Base-by-base conservation (phyloP, 2,113 vertebrate genomes). In the Chinchilla lanigera region DNA sequence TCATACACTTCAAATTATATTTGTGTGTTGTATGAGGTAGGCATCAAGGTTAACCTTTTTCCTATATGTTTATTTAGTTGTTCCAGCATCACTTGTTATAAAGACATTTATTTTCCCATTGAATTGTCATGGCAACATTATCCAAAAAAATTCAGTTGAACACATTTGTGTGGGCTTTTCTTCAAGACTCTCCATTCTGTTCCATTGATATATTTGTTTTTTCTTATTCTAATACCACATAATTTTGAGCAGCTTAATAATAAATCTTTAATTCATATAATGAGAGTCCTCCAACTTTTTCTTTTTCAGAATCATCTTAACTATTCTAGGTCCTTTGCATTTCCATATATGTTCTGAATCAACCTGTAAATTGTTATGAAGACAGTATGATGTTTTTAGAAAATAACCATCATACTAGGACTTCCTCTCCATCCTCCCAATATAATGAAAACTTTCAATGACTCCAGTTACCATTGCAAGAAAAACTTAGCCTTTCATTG, bases 1-100 rank as follows among this genome's bases (percentile, higher is more conserved):
- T 78, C 35, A 86, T 52, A 75, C 5, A 58, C 9, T 54, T 89
- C 84, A 93, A 67, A 44, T 78, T 90, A 78, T 60, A 61, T 54
- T 19, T 92, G 50, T 35, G 35, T 56, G 12, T 22, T 54, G 87
- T 30, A 0, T 82, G 38, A 94, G 58, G 38, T 38, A 82, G 47
- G 69, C 58, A 95, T 78, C 38, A 60, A 93, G 81, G 54, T 78
- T 86, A 94, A 87, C 7, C 30, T 26, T 86, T 91, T 52, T 83
- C 19, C 71, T 73, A 0, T 26, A 24, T 24, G 1, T 60, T 87
- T 93, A 93, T 61, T 30, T 89, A 71, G 41, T 73, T 80, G 26
- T 33, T 92, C 22, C 80, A 91, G 50, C 6, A 73, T 28, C 24
- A 61, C 75, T 86, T 91, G 44, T 38, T 90, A 56, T 80, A 84